These are phyloP conservation scores for Melipona beecheii DNA, from an alignment of 2,888 invertebrate species.

Conservation along the genomic window DNA sequence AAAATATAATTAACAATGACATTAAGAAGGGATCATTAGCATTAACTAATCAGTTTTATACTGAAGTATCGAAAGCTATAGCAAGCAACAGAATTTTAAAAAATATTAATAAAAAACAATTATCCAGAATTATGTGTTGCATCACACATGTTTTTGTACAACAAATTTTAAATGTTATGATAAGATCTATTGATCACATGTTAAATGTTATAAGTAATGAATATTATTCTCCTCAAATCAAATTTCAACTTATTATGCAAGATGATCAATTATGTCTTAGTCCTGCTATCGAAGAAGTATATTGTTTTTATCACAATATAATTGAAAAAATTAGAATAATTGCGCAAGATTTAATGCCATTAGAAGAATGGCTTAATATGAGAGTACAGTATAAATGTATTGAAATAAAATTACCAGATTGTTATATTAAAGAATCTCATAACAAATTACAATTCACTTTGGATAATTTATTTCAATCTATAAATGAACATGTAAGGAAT, in stretches of 20 bases:
- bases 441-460: constrained; percentile 68
- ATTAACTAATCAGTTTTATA: constrained; percentile 79
- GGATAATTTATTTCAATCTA: constrained; percentile 65
- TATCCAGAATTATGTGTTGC: constrained; percentile 82
- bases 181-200: constrained; percentile 88
- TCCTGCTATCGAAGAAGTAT: constrained; percentile 87
- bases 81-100: constrained; percentile 55
- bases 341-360: constrained; percentile 86
- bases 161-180: constrained; percentile 89
- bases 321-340: constrained; percentile 86
- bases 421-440: constrained; percentile 82
- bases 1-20: constrained; percentile 74
- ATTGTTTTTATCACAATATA: constrained; percentile 86
- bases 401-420: constrained; percentile 86
- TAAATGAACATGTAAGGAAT: constrained; percentile 67
- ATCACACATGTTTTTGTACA: constrained; percentile 85
- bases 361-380: constrained; percentile 85
- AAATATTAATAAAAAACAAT: constrained; percentile 75
- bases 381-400: constrained; percentile 85
- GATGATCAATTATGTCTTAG: constrained; percentile 84
- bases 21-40: constrained; percentile 82
- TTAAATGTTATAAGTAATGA: constrained; percentile 86
- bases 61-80: constrained; percentile 55
- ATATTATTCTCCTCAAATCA: constrained; percentile 87
- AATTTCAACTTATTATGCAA: constrained; percentile 86